Base-by-base conservation (phyloP, 2,888 invertebrate species). In the Pheosia tremula region DNA sequence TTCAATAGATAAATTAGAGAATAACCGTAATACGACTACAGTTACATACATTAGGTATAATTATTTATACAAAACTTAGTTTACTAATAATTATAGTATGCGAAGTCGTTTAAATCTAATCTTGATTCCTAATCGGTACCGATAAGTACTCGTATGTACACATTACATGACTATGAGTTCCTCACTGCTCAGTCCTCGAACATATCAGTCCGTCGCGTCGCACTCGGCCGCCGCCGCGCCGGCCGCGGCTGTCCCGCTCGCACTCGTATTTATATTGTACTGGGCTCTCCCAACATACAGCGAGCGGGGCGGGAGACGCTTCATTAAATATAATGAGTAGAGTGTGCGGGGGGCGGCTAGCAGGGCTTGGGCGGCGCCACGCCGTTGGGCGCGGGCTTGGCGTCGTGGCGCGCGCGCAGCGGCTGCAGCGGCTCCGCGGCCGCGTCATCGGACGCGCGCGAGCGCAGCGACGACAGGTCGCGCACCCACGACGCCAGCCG, bases 401-500 rank as follows among this genome's bases (percentile, higher is more conserved):
- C 57, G 67, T 60, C 58, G 61, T 62, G 13, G 68, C 59, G 58
- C 66, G 64, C 49, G 57, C 53, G 69, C 66, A 80, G 73, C 68
- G 83, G 83, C 76, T 82, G 83, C 72, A 83, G 75, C 56, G 83
- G 76, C 72, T 79, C 83, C 55, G 83, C 90, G 64, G 91, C 90
- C 55, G 90, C 90, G 85, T 89, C 90, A 82, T 89, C 87, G 37
- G 85, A 82, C 55, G 79, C 68, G 68, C 89, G 88, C 79, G 88
- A 86, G 64, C 91, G 90, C 80, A 91, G 87, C 66, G 91, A 89
- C 38, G 92, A 89, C 80, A 93, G 85, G 82, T 93, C 92, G 80
- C 92, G 92, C 78, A 93, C 93, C 93, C 93, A 93, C 69, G 91
- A 91, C 65, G 93, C 92, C 55, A 93, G 89, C 7, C 93, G 90